Percentiles rank a stretch among this genome's conserved stretches.
Evolutionary conservation across 2,113 vertebrate species (phyloP).

Genomic region (Nerophis ophidion): DNA sequence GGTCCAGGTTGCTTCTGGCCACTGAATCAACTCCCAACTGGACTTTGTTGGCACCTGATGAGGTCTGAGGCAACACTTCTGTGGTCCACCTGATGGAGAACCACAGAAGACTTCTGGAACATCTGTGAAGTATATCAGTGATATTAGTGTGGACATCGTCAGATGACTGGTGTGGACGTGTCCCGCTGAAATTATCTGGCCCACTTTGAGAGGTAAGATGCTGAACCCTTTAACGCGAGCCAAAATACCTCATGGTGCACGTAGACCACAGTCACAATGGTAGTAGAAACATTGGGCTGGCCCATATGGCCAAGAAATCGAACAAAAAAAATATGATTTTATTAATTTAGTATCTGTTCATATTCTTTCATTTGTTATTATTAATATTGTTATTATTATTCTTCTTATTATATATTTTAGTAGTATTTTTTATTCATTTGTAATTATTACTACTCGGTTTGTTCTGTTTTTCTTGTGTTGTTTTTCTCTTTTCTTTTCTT

Average conservation of each 20-base stretch:
- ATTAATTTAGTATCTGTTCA: too few relatives aligned
- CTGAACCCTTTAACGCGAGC: slow-evolving; percentile 6
- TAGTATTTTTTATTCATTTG: too few relatives aligned
- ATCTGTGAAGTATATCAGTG: slow-evolving; percentile 32
- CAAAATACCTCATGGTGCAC: slow-evolving; percentile 17
- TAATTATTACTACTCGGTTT: too few relatives aligned
- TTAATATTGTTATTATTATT: too few relatives aligned
- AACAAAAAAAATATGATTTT: too few relatives aligned
- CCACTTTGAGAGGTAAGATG: slow-evolving; percentile 54
- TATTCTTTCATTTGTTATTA: too few relatives aligned
- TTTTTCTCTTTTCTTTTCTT: too few relatives aligned
- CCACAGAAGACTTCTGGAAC: slow-evolving; percentile 27
- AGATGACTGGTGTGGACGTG: slow-evolving; percentile 37
- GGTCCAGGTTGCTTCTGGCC: slow-evolving; percentile 43
- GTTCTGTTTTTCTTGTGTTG: too few relatives aligned
- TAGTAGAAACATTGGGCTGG: background rate
- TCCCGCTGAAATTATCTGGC: slow-evolving; percentile 35
- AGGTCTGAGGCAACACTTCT: slow-evolving; percentile 17
- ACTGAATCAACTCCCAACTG: slow-evolving; percentile 32
- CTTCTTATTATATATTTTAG: too few relatives aligned
- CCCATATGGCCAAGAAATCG: too few relatives aligned
- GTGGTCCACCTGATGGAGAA: slow-evolving; percentile 30
- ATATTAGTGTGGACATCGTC: slow-evolving; percentile 18
- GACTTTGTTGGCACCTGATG: slow-evolving; percentile 19
- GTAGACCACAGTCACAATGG: background rate